Base-by-base conservation (phyloP, 2,113 vertebrate genomes). In the Coregonus clupeaformis region DNA sequence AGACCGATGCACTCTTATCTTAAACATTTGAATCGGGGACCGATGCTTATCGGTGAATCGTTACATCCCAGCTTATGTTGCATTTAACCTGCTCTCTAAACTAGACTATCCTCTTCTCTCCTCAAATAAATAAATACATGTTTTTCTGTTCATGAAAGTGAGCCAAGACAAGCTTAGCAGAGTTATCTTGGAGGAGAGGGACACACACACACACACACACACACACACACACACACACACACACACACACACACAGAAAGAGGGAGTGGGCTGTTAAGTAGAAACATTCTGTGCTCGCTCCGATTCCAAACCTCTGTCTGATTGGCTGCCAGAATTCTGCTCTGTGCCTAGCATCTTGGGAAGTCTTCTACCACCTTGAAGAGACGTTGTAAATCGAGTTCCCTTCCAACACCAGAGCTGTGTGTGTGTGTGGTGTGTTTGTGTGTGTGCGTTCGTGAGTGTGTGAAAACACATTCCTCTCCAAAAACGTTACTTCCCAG, bases 251-350 rank as follows among this genome's bases (percentile, higher is more conserved):
- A 11, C 16, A 36, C 20, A 42, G 9, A 42, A 11, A 11, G 9
- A 68, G 7, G 6, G 66, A 68, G 30, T 14, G 25, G 27, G 30
- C 59, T 36, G 87, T 88, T 89, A 86, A 81, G 72, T 63, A 86
- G 89, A 91, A 42, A 91, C 90, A 89, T 81, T 80, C 72, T 88
- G 88, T 92, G 84, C 91, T 92, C 78, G 20, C 69, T 76, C 72
- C 0, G 57, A 36, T 27, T 66, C 49, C 69, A 68, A 74, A 22
- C n/a, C 36, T 42, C 36, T 42, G 67, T 32, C 22, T 71, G 62
- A 76, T 79, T 74, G 22, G 84, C 74, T 73, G 73, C 82, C 77
- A 80, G 73, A 47, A 83, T 81, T 80, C 36, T 67, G 70, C 72
- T 88, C 78, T 87, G 85, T 76, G 76, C 77, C 22, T 52, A 87